Percentiles rank a stretch among this genome's conserved stretches.
Conservation (phyloP, 2,888 invertebrate genomes). For the Adineta ricciae region DNA sequence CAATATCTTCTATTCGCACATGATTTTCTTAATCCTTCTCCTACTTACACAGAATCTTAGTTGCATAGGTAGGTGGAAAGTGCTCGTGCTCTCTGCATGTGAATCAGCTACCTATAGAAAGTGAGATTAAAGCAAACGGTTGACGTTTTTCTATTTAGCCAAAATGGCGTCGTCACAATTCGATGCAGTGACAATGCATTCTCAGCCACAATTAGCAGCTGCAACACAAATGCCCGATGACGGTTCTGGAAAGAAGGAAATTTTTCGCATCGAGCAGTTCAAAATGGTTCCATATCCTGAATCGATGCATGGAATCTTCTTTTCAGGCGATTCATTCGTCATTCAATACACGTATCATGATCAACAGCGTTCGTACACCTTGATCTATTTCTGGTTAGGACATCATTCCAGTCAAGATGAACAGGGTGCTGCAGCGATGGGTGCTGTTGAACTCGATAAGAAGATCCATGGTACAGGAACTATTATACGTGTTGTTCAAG, state of each 20-base stretch:
- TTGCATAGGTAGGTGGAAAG: not conserved
- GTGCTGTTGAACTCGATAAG: constrained; percentile 55
- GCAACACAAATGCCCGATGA: constrained; percentile 66
- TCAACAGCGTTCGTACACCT: constrained; percentile 56
- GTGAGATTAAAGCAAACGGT: not conserved
- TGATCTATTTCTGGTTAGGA: constrained; percentile 73
- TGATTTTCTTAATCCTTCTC: not conserved
- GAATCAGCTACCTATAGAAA: not conserved
- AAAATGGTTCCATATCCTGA: constrained; percentile 64
- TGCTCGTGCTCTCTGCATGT: not conserved
- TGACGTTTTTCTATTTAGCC: constrained; percentile 22
- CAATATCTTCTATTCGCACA: not conserved
- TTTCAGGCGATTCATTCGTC: constrained; percentile 70
- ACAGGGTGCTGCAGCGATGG: constrained; percentile 60
- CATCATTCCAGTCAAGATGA: constrained; percentile 65
- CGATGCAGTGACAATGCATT: constrained; percentile 43
- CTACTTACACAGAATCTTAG: not conserved
- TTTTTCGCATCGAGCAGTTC: constrained; percentile 66
- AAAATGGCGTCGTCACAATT: constrained; percentile 41
- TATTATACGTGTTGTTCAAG: constrained; percentile 38
- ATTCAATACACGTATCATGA: constrained; percentile 69
- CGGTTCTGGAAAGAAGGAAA: constrained; percentile 57
- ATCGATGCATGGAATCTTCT: constrained; percentile 64
- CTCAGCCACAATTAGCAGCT: constrained; percentile 60
- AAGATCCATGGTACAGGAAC: constrained; percentile 43